Conservation (phyloP, 2,888 invertebrate genomes). For the Ashinkailepas kermadecensis region DNA sequence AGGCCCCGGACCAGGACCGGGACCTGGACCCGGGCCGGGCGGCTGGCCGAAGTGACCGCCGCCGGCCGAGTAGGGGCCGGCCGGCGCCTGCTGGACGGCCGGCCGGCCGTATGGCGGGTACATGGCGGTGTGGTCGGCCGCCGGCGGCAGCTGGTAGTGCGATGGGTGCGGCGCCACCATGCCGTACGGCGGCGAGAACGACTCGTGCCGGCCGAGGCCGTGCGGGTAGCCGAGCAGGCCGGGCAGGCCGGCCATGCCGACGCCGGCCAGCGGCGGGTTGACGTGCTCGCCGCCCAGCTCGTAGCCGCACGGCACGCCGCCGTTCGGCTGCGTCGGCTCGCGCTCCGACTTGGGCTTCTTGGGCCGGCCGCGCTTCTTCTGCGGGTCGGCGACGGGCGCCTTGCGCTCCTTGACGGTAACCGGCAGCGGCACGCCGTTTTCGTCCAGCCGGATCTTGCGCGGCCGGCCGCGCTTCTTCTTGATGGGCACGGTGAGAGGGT, state of each 20-base stretch:
- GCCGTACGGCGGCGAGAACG: background rate
- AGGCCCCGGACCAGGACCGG: background rate
- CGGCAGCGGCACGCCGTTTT: constrained; percentile 34
- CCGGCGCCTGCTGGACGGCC: background rate
- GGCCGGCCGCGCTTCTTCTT: constrained; percentile 47
- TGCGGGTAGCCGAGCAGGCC: background rate
- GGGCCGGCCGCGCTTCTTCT: constrained; percentile 70
- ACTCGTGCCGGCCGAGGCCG: background rate
- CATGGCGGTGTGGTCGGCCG: background rate
- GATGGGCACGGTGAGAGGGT: constrained; percentile 34
- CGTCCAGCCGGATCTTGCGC: constrained; percentile 69
- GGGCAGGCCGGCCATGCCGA: background rate
- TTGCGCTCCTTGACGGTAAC: constrained; percentile 34
- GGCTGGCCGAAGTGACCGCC: background rate
- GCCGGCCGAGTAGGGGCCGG: background rate
- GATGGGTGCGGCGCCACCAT: background rate
- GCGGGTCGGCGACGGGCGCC: constrained; percentile 40
- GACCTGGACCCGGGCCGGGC: background rate
- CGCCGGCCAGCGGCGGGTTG: background rate
- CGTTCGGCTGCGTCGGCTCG: background rate
- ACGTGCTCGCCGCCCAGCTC: constrained; percentile 10
- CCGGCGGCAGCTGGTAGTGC: background rate
- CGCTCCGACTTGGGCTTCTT: constrained; percentile 36
- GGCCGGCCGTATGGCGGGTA: constrained; percentile 4
- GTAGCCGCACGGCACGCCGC: background rate